Percentiles rank a stretch among this genome's conserved stretches.
Evolutionary conservation across 2,888 invertebrate species (phyloP).

Genomic region (Spodoptera littoralis): DNA sequence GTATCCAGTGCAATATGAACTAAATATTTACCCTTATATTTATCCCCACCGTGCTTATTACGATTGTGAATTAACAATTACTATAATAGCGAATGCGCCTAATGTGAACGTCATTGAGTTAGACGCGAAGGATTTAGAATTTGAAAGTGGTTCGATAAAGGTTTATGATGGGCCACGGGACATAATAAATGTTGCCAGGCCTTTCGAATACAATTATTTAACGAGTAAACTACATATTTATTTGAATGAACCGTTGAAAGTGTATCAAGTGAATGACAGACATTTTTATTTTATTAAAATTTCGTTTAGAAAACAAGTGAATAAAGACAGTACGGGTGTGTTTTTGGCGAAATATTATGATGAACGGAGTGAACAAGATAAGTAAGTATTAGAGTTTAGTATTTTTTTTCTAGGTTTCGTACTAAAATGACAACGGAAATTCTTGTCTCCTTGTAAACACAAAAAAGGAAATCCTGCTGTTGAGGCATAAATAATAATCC

Average conservation of each 20-base stretch:
- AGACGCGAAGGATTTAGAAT: conserved; percentile 75
- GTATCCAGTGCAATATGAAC: conserved; percentile 83
- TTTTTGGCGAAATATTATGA: conserved; percentile 76
- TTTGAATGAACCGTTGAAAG: conserved; percentile 71
- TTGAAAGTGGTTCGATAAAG: conserved; percentile 67
- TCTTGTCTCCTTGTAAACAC: too few relatives aligned
- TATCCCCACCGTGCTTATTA: conserved; percentile 70
- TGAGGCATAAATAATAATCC: too few relatives aligned
- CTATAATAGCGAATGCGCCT: conserved; percentile 78
- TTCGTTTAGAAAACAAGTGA: conserved; percentile 71
- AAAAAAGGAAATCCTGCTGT: too few relatives aligned
- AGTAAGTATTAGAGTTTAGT: conserved; percentile 69
- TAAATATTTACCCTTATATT: conserved; percentile 75
- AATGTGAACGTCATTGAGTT: conserved; percentile 76
- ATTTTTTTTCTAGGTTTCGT: background rate
- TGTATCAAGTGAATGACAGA: conserved; percentile 65
- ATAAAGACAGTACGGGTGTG: conserved; percentile 68
- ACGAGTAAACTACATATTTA: conserved; percentile 75
- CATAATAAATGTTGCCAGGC: conserved; percentile 73
- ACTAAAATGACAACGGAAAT: too few relatives aligned
- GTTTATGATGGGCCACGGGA: conserved; percentile 71
- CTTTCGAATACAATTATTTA: conserved; percentile 71
- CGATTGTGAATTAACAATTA: conserved; percentile 78
- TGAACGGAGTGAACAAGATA: conserved; percentile 60
- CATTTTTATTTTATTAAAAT: conserved; percentile 75